Evolutionary conservation across 2,113 vertebrate genomes (phyloP).

Genomic region (Barnardius zonarius): DNA sequence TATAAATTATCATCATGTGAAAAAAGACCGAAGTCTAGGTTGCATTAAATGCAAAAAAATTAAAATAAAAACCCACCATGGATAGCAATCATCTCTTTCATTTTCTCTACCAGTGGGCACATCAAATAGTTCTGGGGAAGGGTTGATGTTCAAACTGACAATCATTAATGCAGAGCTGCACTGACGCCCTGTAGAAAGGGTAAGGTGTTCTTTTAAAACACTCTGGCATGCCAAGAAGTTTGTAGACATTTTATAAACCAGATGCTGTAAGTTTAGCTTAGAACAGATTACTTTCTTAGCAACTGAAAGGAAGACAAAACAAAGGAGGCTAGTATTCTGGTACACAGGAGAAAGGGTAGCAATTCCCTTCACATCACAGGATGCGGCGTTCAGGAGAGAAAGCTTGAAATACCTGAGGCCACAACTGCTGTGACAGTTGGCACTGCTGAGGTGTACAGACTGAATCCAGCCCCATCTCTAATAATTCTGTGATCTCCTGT

Average conservation of each 20-base stretch:
- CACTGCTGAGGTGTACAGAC: neutral
- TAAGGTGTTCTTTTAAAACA: neutral
- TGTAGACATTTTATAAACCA: neutral
- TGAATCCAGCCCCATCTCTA: neutral
- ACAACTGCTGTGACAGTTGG: neutral
- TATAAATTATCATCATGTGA: neutral
- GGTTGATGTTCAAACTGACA: neutral
- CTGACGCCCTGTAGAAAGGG: neutral
- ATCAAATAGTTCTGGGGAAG: neutral
- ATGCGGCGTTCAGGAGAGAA: neutral
- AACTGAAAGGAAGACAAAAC: neutral
- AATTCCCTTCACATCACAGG: neutral
- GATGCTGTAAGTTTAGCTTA: neutral
- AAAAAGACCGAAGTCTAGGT: neutral
- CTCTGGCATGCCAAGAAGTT: neutral
- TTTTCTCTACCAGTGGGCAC: neutral
- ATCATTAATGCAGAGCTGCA: neutral
- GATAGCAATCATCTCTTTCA: neutral
- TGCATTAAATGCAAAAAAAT: neutral
- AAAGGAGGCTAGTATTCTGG: neutral
- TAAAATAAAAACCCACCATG: accelerated
- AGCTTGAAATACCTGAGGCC: neutral
- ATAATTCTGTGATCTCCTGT: neutral
- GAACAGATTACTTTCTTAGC: neutral
- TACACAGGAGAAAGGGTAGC: neutral